These are phyloP conservation scores for Merodon equestris DNA, from an alignment of 2,888 invertebrate genomes.

Conservation along the genomic window DNA sequence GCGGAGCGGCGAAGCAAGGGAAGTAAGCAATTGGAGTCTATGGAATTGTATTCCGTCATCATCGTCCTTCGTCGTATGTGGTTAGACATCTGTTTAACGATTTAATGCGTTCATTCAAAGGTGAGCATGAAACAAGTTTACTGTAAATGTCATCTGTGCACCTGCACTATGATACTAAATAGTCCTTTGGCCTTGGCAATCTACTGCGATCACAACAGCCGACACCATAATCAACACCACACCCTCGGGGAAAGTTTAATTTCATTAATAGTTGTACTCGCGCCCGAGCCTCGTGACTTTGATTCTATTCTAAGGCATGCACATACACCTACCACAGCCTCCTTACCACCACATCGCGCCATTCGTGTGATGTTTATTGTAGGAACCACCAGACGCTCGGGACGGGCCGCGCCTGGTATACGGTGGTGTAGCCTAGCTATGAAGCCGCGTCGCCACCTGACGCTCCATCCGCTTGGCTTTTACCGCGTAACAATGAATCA, in stretches of 20 bases:
- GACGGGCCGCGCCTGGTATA: no score
- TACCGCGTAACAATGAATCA: slow-evolving; percentile 46
- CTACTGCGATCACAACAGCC: slow-evolving; percentile 20
- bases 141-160: no score
- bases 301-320: slow-evolving; percentile 16
- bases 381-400: no score
- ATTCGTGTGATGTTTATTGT: no score
- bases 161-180: slow-evolving; percentile 14
- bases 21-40: no score
- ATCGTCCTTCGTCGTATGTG: not conserved
- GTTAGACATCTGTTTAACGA: slow-evolving; percentile 41
- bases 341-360: no score
- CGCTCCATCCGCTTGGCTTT: slow-evolving; percentile 28
- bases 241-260: slow-evolving; percentile 11
- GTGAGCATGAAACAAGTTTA: slow-evolving; percentile 7
- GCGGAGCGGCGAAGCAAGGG: no score
- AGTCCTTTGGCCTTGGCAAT: slow-evolving; percentile 44
- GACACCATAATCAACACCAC: not conserved
- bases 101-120: slow-evolving; percentile 37
- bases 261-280: slow-evolving; percentile 20
- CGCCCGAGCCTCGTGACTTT: slow-evolving; percentile 21
- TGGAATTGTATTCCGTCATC: no score
- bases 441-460: slow-evolving; percentile 17
- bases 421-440: slow-evolving; percentile 1
- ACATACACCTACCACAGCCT: not conserved